These are phyloP conservation scores for Caenorhabditis plicata DNA, from an alignment of 2,888 invertebrate genomes.

Conservation along the genomic window DNA sequence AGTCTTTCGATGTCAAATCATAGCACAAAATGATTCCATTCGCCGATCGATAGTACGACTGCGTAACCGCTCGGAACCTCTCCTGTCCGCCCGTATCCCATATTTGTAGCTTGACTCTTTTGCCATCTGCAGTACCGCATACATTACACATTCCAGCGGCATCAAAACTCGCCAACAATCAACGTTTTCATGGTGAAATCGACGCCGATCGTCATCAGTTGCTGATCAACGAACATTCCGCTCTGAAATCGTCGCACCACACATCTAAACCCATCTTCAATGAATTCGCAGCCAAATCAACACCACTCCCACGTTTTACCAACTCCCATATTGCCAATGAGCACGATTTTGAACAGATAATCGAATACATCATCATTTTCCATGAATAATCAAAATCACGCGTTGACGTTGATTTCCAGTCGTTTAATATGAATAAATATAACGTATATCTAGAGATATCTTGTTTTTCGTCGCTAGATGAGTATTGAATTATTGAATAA, in stretches of 20 bases:
- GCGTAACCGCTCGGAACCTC: conserved; percentile 84
- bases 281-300: not conserved
- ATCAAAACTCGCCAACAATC: conserved; percentile 73
- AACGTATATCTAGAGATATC: not conserved
- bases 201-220: conserved; percentile 94
- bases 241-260: conserved; percentile 93
- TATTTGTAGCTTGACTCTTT: conserved; percentile 88
- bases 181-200: conserved; percentile 98
- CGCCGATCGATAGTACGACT: conserved; percentile 77
- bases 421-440: not conserved
- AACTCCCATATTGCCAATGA: conserved; percentile 66
- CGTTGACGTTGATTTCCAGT: not conserved
- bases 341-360: conserved; percentile 63
- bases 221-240: conserved; percentile 89
- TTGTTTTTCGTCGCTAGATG: not conserved
- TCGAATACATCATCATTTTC: conserved; percentile 75
- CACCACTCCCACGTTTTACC: conserved; percentile 70
- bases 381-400: conserved; percentile 12
- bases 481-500: not conserved
- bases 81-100: conserved; percentile 98
- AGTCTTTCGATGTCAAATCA: conserved; percentile 88
- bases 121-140: conserved; percentile 74
- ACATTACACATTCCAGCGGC: not conserved
- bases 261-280: conserved; percentile 68
- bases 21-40: conserved; percentile 96